Percentiles rank a stretch among this genome's conserved stretches.
These are phyloP conservation scores for Tetanocera ferruginea DNA, from an alignment of 2,888 invertebrate genomes.

Conservation along the genomic window DNA sequence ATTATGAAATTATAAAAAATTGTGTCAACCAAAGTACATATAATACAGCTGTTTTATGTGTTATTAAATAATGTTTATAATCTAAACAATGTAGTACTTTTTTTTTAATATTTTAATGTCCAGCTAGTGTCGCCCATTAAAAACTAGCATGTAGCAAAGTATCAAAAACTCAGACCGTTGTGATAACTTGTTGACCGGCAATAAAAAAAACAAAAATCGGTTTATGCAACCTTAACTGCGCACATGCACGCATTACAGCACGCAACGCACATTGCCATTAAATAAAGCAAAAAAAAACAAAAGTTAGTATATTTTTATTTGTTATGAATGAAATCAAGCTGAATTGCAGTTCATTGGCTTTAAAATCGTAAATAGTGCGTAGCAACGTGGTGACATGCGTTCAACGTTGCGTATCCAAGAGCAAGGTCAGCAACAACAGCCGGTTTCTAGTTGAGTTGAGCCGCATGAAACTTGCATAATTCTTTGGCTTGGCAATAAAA, in stretches of 20 bases:
- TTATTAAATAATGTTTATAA: no score
- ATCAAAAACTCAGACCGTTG: no score
- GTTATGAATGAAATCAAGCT: neutral
- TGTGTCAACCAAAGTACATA: neutral
- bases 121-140: no score
- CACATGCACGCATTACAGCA: no score
- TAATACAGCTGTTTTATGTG: neutral
- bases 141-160: no score
- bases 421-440: neutral
- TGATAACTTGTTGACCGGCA: no score
- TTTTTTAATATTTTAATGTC: no score
- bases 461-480: neutral
- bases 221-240: no score
- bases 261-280: neutral
- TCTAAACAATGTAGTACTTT: no score
- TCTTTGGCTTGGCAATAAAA: neutral
- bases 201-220: no score
- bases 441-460: neutral
- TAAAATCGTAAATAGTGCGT: neutral
- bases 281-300: neutral
- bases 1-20: conserved; percentile 1
- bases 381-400: neutral
- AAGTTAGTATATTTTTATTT: no score
- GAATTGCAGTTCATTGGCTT: neutral
- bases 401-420: neutral